phyloP scores from a whole-genome alignment of 2,888 invertebrate genomes.

The Xestia xanthographa region DNA sequence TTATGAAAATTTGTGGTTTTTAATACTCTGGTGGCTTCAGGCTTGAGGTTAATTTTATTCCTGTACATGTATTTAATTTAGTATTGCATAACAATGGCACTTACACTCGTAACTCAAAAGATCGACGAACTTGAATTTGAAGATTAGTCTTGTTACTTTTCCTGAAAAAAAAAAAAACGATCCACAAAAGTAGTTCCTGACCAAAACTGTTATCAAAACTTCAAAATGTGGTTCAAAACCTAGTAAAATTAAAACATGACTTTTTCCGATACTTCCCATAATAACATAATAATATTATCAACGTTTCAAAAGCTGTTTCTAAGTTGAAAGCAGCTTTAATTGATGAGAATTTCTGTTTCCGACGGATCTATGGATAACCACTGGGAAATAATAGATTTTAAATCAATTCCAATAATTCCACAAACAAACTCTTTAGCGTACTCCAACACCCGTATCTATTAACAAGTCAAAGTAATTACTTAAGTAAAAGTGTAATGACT shows the following conservation, averaged over 20 bases:
- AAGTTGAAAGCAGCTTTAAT: background rate
- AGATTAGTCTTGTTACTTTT: background rate
- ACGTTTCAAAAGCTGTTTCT: too few relatives aligned
- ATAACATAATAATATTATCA: background rate
- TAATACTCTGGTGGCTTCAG: background rate
- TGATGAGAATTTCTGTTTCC: background rate
- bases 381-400: too few relatives aligned
- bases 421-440: too few relatives aligned
- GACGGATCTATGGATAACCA: background rate
- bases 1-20: constrained; percentile 14
- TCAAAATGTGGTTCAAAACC: too few relatives aligned
- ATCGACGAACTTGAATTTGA: background rate
- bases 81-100: background rate
- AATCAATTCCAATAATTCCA: too few relatives aligned
- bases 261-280: too few relatives aligned
- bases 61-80: background rate
- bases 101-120: background rate
- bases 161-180: background rate
- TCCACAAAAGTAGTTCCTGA: background rate
- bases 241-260: too few relatives aligned
- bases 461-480: too few relatives aligned
- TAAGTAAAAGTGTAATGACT: too few relatives aligned
- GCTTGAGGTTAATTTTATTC: background rate
- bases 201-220: background rate
- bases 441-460: too few relatives aligned